Conservation (phyloP, 1,140 invertebrate genomes). For the Apis dorsata region DNA sequence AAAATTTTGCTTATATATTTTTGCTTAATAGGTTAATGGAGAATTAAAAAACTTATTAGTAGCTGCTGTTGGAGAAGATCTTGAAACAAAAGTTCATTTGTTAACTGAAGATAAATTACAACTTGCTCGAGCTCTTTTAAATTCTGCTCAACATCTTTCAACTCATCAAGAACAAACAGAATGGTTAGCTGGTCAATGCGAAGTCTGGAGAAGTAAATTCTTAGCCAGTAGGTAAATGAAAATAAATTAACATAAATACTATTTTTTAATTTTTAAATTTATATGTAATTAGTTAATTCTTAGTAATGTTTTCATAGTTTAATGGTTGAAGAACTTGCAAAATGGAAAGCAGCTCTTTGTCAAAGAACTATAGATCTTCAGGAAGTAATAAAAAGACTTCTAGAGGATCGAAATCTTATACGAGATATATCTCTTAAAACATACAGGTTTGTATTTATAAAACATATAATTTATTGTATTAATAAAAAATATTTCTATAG, state of each 20-base stretch:
- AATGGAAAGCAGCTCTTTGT: conserved; percentile 90
- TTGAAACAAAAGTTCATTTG: conserved; percentile 92
- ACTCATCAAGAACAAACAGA: conserved; percentile 96
- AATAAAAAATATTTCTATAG: neutral
- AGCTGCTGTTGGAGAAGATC: conserved; percentile 95
- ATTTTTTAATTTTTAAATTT: conserved; percentile 6
- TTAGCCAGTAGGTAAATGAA: conserved; percentile 89
- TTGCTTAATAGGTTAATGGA: conserved; percentile 87
- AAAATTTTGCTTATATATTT: conserved; percentile 23
- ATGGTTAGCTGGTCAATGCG: conserved; percentile 94
- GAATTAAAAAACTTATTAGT: conserved; percentile 96
- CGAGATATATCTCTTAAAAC: conserved; percentile 86
- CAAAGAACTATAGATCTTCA: conserved; percentile 88
- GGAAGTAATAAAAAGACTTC: conserved; percentile 86
- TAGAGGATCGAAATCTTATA: conserved; percentile 87
- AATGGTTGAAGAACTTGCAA: conserved; percentile 93
- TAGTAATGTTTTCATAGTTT: conserved; percentile 81
- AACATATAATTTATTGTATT: conserved; percentile 15
- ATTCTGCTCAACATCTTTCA: conserved; percentile 90
- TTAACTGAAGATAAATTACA: conserved; percentile 95
- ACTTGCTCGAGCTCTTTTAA: conserved; percentile 90
- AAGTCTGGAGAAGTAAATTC: conserved; percentile 98
- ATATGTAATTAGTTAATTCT: conserved; percentile 33
- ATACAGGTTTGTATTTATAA: conserved; percentile 78
- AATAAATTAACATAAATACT: conserved; percentile 25